Conservation (phyloP, 2,888 invertebrate genomes). For the Acleris literana region DNA sequence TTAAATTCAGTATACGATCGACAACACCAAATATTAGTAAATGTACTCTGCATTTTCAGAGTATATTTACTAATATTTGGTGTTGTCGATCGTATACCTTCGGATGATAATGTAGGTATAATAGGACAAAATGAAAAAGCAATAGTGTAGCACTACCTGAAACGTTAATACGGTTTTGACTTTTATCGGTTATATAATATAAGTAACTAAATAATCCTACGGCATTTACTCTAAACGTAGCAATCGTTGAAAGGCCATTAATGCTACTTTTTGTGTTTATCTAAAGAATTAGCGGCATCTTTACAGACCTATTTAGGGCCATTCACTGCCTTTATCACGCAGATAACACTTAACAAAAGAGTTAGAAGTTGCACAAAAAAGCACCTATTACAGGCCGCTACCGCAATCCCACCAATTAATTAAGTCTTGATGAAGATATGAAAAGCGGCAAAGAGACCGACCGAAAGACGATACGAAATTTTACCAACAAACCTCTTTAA, state of each 20-base stretch:
- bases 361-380: constrained; percentile 34
- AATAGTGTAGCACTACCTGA: too few relatives aligned
- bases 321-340: constrained; percentile 8
- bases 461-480: constrained; percentile 23
- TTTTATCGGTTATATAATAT: too few relatives aligned
- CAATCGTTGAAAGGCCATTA: background rate
- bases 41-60: too few relatives aligned
- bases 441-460: constrained; percentile 27
- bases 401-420: constrained; percentile 36
- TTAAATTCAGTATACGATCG: too few relatives aligned
- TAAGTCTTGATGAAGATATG: constrained; percentile 33
- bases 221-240: background rate
- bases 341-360: constrained; percentile 31
- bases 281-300: constrained; percentile 14
- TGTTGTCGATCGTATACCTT: too few relatives aligned
- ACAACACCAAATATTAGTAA: too few relatives aligned
- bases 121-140: too few relatives aligned
- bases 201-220: too few relatives aligned
- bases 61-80: too few relatives aligned
- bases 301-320: background rate
- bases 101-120: too few relatives aligned
- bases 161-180: too few relatives aligned
- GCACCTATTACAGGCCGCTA: constrained; percentile 20
- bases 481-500: constrained; percentile 6
- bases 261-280: background rate